Base-by-base conservation (phyloP, 2,888 invertebrate genomes). In the Dione juno region DNA sequence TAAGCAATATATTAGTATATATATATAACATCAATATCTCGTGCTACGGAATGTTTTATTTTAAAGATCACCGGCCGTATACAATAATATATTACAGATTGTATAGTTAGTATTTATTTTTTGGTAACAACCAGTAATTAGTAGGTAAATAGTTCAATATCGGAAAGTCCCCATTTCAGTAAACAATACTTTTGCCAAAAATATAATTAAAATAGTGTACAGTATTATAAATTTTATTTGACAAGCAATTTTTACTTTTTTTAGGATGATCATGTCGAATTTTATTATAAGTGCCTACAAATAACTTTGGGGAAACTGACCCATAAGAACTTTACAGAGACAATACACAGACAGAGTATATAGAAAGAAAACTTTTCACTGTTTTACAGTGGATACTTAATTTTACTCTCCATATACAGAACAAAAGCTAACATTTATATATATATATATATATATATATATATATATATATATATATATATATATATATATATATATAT, bases 201-300 rank as follows among this genome's bases (percentile, higher is more conserved):
- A 50, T 50, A 50, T 6, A 5, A 10, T 50, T 19, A 50, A 50
- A 16, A 50, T 28, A 14, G 9, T 28, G 3, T 19, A 19, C 13
- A 53, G 8, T 53, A 28, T 28, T 14, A 54, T 37, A 57, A 57
- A 57, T 37, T 57, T 48, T 10, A 5, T 50, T 21, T 57, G 16
- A 40, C 11, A 57, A 19, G 11, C 57, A 57, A 19, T 16, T 13
- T 50, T 40, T 40, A 57, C 19, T 40, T 57, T 40, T 6, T 40
- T 57, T 37, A 57, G 40, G 57, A 16, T 16, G 37, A 57, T 37
- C 57, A 37, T 57, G 57, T 57, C 28, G 28, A 28, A 28, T 28
- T 28, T 57, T 16, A n/a, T 19, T 54, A 9, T n/a, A 16, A 37
- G 16, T 35, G 5, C 21, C 57, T 37, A 57, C 37, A 11, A 10